Evolutionary conservation across 2,113 vertebrate genomes (phyloP), one percentile per base, ranked within the genome.

Genomic region (Meles meles): DNA sequence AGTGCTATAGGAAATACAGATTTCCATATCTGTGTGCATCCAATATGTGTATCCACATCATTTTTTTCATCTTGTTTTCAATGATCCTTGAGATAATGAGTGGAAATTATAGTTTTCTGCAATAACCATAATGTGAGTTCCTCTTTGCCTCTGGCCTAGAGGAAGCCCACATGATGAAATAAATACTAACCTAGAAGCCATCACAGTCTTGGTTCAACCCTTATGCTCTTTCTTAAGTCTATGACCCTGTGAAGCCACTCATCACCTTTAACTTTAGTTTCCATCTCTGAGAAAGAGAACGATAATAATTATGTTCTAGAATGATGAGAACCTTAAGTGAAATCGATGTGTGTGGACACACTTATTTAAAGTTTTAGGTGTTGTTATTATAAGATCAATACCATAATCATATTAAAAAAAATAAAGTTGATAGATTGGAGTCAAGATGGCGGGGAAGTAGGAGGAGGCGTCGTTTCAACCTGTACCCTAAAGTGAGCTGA

Each of bases 61-160:
- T n/a, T 79, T 82, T n/a, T 90, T 93, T 93, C 59, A 47, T 57
- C 20, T 83, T 92, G 15, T 76, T 84, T 93, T 55, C 93, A 92
- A 55, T 85, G 65, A 63, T 20, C 42, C 34, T 95, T 87, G 6
- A 49, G 25, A 82, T 52, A 92, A 74, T 44, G 14, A 34, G 18
- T 80, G 61, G 20, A 3, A 25, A 6, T 91, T 72, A 37, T 57
- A 18, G 55, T 85, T 91, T 92, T 83, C 80, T 74, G 4, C 34
- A 97, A 29, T 52, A 93, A 96, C 65, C 20, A 44, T 25, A 59
- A 59, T 18, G 31, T 39, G 31, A 23, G 17, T 80, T 34, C 17
- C 3, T 65, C 52, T 55, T 37, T 61, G 13, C 17, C 37, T 84
- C 4, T 27, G 5, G 21, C 44, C n/a, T n/a, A 12, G n/a, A 84